Evolutionary conservation across 2,888 invertebrate species (phyloP), one percentile per base, ranked within the genome.

Genomic region (Andrena chrysosceles): DNA sequence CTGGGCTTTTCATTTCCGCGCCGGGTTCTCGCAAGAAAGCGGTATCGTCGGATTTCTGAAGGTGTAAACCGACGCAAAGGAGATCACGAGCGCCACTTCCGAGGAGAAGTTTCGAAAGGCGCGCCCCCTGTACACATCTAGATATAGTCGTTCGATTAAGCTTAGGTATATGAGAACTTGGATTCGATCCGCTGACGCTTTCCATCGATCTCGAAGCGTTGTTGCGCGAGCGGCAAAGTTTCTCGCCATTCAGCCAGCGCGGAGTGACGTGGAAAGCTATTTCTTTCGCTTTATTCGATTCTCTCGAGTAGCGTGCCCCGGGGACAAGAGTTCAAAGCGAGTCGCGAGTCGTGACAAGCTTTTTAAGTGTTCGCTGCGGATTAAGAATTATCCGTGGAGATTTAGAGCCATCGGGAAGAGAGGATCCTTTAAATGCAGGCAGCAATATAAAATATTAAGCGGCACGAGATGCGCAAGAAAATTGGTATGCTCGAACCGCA

Each of bases 141-240:
- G 42, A 16, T 70, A 70, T n/a, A 60, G 70, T 49, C 16, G 48
- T 48, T 70, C 70, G 70, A 70, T 70, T 70, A 70, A 70, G 70
- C 48, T 70, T 20, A n/a, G n/a, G n/a, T n/a, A 70, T 60, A 31
- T 31, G 59, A 26, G 42, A 60, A 70, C 2, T 70, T 60, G 48
- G 60, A 70, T 60, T 60, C 59, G 59, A 70, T 60, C 70, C 31
- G 42, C 52, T 29, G 20, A 48, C n/a, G 59, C 13, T 48, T 31
- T 70, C 49, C 70, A 42, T 49, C 70, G 26, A 35, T 16, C 56
- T 26, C 16, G 10, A 56, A 26, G 1, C 60, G 60, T 49, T 48
- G 29, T 60, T 10, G 23, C 23, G 23, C 56, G 26, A 8, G 20
- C 20, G 52, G 20, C n/a, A 26, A 26, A 56, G 23, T 56, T 56